Conservation (phyloP, 2,888 invertebrate species). For the Macroteleia sp. region DNA sequence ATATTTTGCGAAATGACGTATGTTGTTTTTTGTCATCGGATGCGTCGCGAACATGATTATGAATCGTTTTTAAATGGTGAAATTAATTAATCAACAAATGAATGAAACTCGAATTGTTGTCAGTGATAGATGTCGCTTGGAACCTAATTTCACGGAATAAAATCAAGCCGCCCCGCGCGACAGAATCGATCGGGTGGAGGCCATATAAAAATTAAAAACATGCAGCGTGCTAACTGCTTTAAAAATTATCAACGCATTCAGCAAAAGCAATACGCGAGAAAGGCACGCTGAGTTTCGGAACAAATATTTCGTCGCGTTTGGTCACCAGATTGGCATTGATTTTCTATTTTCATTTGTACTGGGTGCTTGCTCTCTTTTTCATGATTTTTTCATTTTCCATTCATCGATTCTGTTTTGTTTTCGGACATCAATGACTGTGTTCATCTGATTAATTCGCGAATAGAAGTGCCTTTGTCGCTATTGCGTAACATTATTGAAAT, state of each 20-base stretch:
- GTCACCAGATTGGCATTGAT: constrained; percentile 18
- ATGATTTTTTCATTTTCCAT: constrained; percentile 4
- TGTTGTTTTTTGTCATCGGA: too few relatives aligned
- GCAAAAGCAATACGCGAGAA: constrained; percentile 46
- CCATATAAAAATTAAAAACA: constrained; percentile 64
- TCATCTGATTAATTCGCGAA: constrained; percentile 10
- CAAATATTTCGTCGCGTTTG: constrained; percentile 10
- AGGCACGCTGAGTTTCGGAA: constrained; percentile 29
- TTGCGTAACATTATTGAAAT: constrained; percentile 38
- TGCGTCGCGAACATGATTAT: not conserved
- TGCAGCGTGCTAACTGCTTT: constrained; percentile 68
- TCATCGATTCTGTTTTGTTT: not conserved
- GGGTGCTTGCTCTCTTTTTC: not conserved
- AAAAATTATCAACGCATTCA: constrained; percentile 64
- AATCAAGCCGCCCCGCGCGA: constrained; percentile 69
- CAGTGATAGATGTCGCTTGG: constrained; percentile 2
- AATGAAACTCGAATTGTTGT: not conserved
- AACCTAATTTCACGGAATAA: constrained; percentile 40
- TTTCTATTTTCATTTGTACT: constrained; percentile 20
- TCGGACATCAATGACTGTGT: not conserved
- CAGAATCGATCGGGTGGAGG: constrained; percentile 67
- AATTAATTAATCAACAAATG: constrained; percentile 26
- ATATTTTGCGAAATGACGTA: too few relatives aligned
- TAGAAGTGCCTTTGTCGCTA: constrained; percentile 36
- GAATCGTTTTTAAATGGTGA: not conserved